Evolutionary conservation across 2,888 invertebrate genomes (phyloP).

Genomic region (Latrodectus hesperus): DNA sequence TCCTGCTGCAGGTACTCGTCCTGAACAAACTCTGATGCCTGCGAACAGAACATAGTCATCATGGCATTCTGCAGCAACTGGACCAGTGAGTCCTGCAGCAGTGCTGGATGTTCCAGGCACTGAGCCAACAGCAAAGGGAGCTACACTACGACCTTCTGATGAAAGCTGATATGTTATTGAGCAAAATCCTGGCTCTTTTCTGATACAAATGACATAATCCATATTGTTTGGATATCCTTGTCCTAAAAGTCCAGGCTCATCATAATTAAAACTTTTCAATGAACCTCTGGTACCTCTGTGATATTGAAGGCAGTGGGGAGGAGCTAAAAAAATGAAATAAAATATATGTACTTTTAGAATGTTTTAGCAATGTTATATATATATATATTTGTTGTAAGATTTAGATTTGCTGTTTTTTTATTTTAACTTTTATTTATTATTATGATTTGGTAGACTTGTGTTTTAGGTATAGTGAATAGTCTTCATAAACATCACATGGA

Average conservation of each 20-base stretch:
- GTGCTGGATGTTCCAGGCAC: constrained; percentile 57
- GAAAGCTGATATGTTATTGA: constrained; percentile 71
- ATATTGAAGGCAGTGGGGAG: constrained; percentile 72
- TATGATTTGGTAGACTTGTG: too few species aligned
- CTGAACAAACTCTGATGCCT: constrained; percentile 70
- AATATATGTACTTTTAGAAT: too few species aligned
- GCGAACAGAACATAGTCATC: constrained; percentile 71
- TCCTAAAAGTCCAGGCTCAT: constrained; percentile 48
- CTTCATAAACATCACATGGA: too few species aligned
- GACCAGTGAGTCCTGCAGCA: constrained; percentile 41
- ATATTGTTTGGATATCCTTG: constrained; percentile 71
- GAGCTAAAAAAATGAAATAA: constrained; percentile 61
- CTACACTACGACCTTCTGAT: constrained; percentile 51
- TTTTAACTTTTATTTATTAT: too few species aligned
- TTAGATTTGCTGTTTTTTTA: too few species aligned
- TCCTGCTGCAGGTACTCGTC: constrained; percentile 29
- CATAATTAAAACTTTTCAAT: constrained; percentile 72
- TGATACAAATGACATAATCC: constrained; percentile 71
- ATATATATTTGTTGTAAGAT: too few species aligned
- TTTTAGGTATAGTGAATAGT: too few species aligned
- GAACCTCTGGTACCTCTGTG: constrained; percentile 71
- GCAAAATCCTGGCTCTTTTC: constrained; percentile 71
- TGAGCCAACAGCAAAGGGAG: constrained; percentile 70
- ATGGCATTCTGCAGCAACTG: constrained; percentile 69
- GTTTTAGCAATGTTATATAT: too few species aligned